Evolutionary conservation across 1,140 invertebrate species (phyloP), one percentile per base, ranked within the genome.

Genomic region (Cydia pomonella): DNA sequence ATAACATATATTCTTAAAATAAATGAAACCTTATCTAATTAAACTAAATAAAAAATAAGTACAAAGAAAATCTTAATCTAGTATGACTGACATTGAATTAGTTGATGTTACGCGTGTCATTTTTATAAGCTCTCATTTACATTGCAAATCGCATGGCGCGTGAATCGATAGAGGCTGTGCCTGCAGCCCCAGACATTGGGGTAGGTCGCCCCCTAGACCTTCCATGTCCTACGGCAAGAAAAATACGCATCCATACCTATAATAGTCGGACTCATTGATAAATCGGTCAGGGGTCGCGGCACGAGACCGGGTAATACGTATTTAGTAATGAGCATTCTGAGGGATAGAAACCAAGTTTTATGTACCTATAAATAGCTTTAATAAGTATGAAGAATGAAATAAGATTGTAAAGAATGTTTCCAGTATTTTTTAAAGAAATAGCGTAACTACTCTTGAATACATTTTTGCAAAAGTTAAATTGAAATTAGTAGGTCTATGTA

Each of bases 121-220:
- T 59, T 50, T 59, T 59, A 47, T 47, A 23, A 59, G 53, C 21
- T 59, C 21, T 59, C 53, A 59, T 59, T 59, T 59, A 59, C 53
- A 59, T 59, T 23, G 21, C 53, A 59, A 59, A 59, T 59, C 23
- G 53, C 53, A 59, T 23, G 21, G 53, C 53, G 21, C 53, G 53
- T 69, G 29, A 69, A 69, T 69, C 64, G 64, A 69, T 69, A 69
- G 64, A 69, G 64, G 64, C 64, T 29, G 27, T 29, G 64, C 64
- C 27, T 38, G 27, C n/a, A 38, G 73, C 73, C 76, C 75, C 82
- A 87, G 84, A 87, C 86, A 78, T 88, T 89, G 77, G 76, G 88
- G 84, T 86, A 93, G 89, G 88, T 92, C 88, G 78, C 74, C 66
- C 74, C 74, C 72, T 76, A 74, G 73, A 9, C 44, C 23, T 66